These are phyloP conservation scores for Junco hyemalis DNA, from an alignment of 2,113 vertebrate genomes.

Conservation along the genomic window DNA sequence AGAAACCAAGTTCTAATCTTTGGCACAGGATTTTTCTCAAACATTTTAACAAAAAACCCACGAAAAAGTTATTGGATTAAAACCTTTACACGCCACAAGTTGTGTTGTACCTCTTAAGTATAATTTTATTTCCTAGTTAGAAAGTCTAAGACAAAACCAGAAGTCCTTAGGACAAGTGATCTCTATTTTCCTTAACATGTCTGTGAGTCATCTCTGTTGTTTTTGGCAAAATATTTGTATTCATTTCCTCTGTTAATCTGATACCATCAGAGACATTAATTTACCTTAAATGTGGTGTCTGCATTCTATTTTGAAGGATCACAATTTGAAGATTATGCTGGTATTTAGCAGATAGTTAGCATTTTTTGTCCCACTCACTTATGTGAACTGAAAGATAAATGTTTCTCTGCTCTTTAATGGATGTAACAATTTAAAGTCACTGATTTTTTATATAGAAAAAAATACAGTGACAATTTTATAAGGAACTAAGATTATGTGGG, in stretches of 20 bases:
- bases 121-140: slow-evolving; percentile 29
- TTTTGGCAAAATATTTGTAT: slow-evolving; percentile 63
- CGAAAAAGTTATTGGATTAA: slow-evolving; percentile 29
- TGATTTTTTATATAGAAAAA: background rate
- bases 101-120: slow-evolving; percentile 43
- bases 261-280: background rate
- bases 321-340: slow-evolving; percentile 4
- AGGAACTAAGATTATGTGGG: background rate
- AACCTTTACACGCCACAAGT: slow-evolving; percentile 24
- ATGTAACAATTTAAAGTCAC: background rate
- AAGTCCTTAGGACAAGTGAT: slow-evolving; percentile 38
- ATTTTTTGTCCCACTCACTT: background rate
- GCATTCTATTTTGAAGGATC: slow-evolving; percentile 21
- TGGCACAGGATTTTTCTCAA: background rate
- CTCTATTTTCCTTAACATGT: slow-evolving; percentile 49
- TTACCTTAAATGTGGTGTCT: slow-evolving; percentile 26
- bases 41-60: background rate
- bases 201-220: slow-evolving; percentile 35
- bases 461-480: background rate
- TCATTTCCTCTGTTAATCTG: slow-evolving; percentile 33
- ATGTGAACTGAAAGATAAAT: background rate
- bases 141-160: slow-evolving; percentile 49
- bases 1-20: background rate
- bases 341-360: background rate
- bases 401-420: background rate